These are phyloP conservation scores for Rhinoraja longicauda DNA, from an alignment of 2,797 vertebrate species.

Conservation along the genomic window DNA sequence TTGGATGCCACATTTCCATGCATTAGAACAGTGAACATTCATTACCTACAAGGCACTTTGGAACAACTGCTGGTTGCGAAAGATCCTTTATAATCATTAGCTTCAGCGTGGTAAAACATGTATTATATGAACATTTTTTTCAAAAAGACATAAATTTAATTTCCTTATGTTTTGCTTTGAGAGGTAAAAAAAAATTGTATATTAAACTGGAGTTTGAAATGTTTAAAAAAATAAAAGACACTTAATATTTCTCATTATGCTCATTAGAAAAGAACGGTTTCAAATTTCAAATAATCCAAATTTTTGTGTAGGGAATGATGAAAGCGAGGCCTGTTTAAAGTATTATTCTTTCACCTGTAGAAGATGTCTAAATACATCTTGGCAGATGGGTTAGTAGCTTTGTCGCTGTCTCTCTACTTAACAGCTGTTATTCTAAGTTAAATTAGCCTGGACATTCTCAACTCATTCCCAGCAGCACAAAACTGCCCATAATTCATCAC, in stretches of 20 bases:
- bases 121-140: background rate
- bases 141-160: background rate
- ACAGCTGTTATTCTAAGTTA: conserved; percentile 34
- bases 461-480: background rate
- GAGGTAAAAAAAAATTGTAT: background rate
- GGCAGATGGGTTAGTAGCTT: conserved; percentile 20
- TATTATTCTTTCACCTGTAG: background rate
- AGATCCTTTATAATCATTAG: background rate
- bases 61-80: background rate
- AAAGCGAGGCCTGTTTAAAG: background rate
- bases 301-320: background rate
- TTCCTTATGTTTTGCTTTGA: background rate
- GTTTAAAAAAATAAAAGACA: conserved; percentile 19
- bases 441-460: conserved; percentile 19
- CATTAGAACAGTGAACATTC: background rate
- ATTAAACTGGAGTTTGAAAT: background rate
- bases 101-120: background rate
- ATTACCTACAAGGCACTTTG: background rate
- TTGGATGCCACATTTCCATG: background rate
- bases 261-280: conserved; percentile 28
- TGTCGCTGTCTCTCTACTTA: conserved; percentile 9
- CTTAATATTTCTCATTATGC: conserved; percentile 45
- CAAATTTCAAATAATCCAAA: background rate
- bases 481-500: conserved; percentile 31
- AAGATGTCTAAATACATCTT: conserved; percentile 15